phyloP scores from a whole-genome alignment of 2,113 vertebrate species.

The Callopanchax toddi region DNA sequence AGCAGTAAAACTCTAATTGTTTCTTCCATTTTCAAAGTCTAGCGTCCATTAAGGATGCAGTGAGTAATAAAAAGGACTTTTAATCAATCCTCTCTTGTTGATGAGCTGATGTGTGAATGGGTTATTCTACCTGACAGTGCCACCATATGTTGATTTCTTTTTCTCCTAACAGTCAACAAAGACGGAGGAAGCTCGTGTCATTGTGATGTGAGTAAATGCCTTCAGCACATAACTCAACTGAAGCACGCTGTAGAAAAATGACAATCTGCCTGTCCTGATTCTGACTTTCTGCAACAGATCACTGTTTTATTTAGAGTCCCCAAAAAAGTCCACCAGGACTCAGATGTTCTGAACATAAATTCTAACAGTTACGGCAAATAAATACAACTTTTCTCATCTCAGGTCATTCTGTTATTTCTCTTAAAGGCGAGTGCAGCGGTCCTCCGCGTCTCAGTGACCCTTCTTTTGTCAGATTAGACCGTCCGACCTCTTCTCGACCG shows the following conservation, averaged over 20 bases:
- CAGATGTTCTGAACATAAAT: neutral
- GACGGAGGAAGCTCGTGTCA: conserved; percentile 45
- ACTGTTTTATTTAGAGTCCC: conserved; percentile 1
- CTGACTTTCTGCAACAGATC: neutral
- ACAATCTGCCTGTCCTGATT: conserved; percentile 17
- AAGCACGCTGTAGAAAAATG: conserved; percentile 1
- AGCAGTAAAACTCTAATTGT: conserved; percentile 86
- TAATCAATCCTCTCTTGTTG: conserved; percentile 84
- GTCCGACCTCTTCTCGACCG: conserved; percentile 65
- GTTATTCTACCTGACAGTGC: conserved; percentile 68
- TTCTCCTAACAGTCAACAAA: conserved; percentile 57
- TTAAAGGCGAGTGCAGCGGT: conserved; percentile 38
- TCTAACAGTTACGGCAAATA: conserved; percentile 4
- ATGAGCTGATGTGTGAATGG: conserved; percentile 80
- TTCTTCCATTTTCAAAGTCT: conserved; percentile 85
- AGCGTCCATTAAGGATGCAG: conserved; percentile 82
- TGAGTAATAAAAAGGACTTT: conserved; percentile 82
- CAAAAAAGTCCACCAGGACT: conserved; percentile 9
- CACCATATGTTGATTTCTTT: conserved; percentile 74
- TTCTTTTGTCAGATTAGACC: conserved; percentile 66
- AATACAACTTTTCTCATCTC: neutral
- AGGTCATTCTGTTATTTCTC: conserved; percentile 10
- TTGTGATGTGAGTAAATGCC: conserved; percentile 29
- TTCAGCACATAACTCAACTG: conserved; percentile 20
- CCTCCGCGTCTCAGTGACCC: conserved; percentile 58